phyloP scores from a whole-genome alignment of 2,888 invertebrate genomes.

The Griposia aprilina region DNA sequence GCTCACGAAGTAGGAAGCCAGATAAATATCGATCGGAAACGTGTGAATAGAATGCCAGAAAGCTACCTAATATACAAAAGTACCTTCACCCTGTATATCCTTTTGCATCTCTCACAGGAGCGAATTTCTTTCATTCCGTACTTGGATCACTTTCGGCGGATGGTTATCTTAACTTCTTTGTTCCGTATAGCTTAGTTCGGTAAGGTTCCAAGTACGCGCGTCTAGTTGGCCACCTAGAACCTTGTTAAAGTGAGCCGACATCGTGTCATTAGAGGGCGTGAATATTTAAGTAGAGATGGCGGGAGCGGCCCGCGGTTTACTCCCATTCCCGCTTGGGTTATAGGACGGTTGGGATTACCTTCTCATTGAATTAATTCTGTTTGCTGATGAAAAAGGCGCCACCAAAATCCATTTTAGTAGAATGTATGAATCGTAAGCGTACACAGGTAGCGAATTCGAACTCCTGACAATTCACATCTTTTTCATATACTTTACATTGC shows the following conservation, averaged over 20 bases:
- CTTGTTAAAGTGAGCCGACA: conserved; percentile 81
- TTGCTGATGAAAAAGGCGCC: conserved; percentile 81
- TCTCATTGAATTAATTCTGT: conserved; percentile 85
- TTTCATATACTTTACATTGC: conserved; percentile 19
- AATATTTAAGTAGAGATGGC: conserved; percentile 87
- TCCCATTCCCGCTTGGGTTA: conserved; percentile 80
- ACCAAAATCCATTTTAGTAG: conserved; percentile 71
- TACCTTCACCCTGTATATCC: conserved; percentile 51
- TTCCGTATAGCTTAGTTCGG: conserved; percentile 53
- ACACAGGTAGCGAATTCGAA: conserved; percentile 36
- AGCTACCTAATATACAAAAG: conserved; percentile 27
- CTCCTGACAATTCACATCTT: conserved; percentile 20
- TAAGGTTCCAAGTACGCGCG: conserved; percentile 67
- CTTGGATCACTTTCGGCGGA: conserved; percentile 59
- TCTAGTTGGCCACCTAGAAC: conserved; percentile 75
- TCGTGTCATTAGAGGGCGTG: conserved; percentile 88
- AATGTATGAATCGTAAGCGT: conserved; percentile 69
- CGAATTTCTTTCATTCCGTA: conserved; percentile 52
- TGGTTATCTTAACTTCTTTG: conserved; percentile 67
- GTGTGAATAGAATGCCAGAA: conserved; percentile 45
- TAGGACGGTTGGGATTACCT: conserved; percentile 84
- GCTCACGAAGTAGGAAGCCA: conserved; percentile 11
- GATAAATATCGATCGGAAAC: conserved; percentile 41
- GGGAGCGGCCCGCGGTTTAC: conserved; percentile 80
- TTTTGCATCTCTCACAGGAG: conserved; percentile 37